Percentiles rank a stretch among this genome's conserved stretches.
Conservation (phyloP, 2,113 vertebrate species). For the Hymenochirus boettgeri region DNA sequence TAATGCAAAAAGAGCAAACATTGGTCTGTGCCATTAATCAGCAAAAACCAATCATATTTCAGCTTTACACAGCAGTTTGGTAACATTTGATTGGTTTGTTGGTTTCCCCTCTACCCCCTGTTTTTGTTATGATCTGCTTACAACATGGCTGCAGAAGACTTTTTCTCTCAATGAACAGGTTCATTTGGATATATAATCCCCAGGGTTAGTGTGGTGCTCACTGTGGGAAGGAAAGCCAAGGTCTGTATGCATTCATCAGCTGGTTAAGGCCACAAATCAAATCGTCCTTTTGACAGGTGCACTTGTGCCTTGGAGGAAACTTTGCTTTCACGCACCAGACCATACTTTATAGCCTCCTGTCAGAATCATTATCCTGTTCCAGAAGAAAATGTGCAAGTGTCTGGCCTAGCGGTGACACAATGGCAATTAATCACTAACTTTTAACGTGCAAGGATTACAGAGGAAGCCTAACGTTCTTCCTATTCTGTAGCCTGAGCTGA, state of each 20-base stretch:
- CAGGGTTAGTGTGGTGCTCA: background rate
- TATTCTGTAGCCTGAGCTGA: slow-evolving; percentile 37
- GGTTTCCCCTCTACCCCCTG: too few relatives aligned
- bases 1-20: too few relatives aligned
- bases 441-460: slow-evolving; percentile 31
- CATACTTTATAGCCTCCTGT: slow-evolving; percentile 27
- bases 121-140: too few relatives aligned
- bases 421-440: slow-evolving; percentile 46
- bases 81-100: too few relatives aligned
- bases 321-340: slow-evolving; percentile 41
- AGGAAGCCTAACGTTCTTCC: slow-evolving; percentile 48
- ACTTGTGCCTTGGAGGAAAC: slow-evolving; percentile 41
- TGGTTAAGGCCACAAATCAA: slow-evolving; percentile 21
- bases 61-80: too few relatives aligned
- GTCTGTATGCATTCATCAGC: slow-evolving; percentile 21
- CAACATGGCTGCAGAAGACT: too few relatives aligned
- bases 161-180: too few relatives aligned
- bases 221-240: background rate
- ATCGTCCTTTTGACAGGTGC: slow-evolving; percentile 42
- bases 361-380: background rate
- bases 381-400: slow-evolving; percentile 46
- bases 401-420: slow-evolving; percentile 42
- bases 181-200: background rate
- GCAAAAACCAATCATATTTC: too few relatives aligned
- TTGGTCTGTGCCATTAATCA: too few relatives aligned